phyloP scores from a whole-genome alignment of 2,888 invertebrate genomes.

The Eurytoma californica region DNA sequence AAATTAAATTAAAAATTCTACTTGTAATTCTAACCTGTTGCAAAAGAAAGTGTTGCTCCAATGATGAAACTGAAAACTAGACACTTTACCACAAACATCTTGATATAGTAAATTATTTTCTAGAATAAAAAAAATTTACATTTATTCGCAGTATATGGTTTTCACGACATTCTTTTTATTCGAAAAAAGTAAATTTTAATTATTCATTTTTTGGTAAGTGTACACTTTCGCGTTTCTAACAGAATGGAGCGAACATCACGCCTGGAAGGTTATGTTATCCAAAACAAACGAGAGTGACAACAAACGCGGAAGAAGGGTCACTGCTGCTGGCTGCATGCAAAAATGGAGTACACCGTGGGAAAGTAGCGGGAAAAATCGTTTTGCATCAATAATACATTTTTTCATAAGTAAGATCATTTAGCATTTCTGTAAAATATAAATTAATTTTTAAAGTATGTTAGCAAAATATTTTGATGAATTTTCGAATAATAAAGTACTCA shows the following conservation, averaged over 20 bases:
- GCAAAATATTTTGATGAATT: neutral
- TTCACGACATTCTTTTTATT: neutral
- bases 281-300: constrained; percentile 43
- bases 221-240: neutral
- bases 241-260: constrained; percentile 8
- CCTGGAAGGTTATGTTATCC: constrained; percentile 41
- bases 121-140: neutral
- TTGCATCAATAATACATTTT: neutral
- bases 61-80: constrained; percentile 5
- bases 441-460: neutral
- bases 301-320: constrained; percentile 8
- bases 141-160: constrained; percentile 4
- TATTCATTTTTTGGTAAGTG: neutral
- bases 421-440: neutral
- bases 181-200: constrained; percentile 6
- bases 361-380: neutral
- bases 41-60: neutral
- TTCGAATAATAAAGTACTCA: neutral
- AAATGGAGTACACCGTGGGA: constrained; percentile 1
- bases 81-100: constrained; percentile 28
- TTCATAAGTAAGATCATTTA: neutral
- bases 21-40: constrained; percentile 26
- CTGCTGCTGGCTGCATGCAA: too few species aligned
- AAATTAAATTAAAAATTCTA: neutral
- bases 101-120: constrained; percentile 13